Conservation (phyloP, 1,140 invertebrate species). For the Lanistes nyassanus region DNA sequence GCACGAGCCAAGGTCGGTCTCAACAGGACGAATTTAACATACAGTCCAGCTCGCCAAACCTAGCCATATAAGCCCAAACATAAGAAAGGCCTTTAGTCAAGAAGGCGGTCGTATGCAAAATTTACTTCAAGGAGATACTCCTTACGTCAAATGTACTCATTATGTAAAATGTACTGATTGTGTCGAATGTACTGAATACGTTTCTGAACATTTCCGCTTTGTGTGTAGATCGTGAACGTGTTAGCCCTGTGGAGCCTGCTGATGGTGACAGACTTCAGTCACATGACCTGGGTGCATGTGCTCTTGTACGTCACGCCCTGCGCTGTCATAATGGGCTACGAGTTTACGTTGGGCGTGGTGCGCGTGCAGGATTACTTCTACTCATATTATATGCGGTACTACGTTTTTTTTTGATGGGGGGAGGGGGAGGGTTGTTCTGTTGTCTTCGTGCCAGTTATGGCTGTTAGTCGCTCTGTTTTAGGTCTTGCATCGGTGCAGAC, state of each 20-base stretch:
- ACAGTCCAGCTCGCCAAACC: too few species aligned
- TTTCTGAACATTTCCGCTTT: neutral
- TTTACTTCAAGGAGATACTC: too few species aligned
- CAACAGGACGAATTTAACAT: too few species aligned
- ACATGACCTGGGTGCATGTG: constrained; percentile 40
- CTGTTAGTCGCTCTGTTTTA: neutral
- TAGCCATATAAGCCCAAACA: too few species aligned
- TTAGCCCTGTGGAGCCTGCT: constrained; percentile 57
- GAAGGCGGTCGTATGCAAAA: too few species aligned
- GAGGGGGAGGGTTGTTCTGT: too few species aligned
- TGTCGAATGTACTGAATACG: too few species aligned
- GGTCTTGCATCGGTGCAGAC: too few species aligned
- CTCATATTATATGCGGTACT: constrained; percentile 54
- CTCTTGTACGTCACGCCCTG: constrained; percentile 41
- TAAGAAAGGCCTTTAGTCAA: too few species aligned
- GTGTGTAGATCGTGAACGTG: constrained; percentile 58
- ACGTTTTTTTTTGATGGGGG: neutral
- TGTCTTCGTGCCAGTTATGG: neutral
- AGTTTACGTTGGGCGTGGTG: constrained; percentile 58
- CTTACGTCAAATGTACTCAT: too few species aligned
- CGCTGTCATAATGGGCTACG: constrained; percentile 53
- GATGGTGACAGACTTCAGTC: constrained; percentile 52
- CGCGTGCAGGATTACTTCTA: constrained; percentile 63
- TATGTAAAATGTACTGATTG: too few species aligned
- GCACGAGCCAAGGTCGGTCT: too few species aligned